phyloP scores from a whole-genome alignment of 2,888 invertebrate genomes.

The Tanypteryx hageni region DNA sequence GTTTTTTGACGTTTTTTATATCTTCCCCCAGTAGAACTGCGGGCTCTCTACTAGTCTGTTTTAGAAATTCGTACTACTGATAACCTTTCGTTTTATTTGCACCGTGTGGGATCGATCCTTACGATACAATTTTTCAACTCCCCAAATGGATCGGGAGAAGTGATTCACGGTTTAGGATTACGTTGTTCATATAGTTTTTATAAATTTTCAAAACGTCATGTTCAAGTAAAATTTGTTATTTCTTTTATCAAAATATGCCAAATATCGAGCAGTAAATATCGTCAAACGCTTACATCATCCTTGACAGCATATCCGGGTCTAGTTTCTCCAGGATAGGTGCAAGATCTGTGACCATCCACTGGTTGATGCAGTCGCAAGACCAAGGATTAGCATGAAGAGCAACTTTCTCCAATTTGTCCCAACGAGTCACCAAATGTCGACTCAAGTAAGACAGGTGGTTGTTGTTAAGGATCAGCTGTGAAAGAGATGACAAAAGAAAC shows the following conservation, averaged over 20 bases:
- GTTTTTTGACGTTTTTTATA: too few species aligned
- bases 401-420: conserved; percentile 83
- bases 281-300: neutral
- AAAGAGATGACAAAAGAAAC: conserved; percentile 66
- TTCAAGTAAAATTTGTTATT: neutral
- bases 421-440: conserved; percentile 86
- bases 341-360: conserved; percentile 85
- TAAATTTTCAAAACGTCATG: neutral
- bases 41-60: too few species aligned
- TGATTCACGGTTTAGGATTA: neutral
- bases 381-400: conserved; percentile 86
- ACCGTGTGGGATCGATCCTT: too few species aligned
- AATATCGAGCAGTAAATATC: neutral
- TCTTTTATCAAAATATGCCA: too few species aligned
- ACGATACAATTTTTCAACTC: too few species aligned
- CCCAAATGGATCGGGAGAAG: neutral
- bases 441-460: conserved; percentile 85
- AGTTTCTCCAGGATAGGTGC: conserved; percentile 77
- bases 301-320: conserved; percentile 72
- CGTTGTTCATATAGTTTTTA: neutral
- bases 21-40: too few species aligned
- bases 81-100: too few species aligned
- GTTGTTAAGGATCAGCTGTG: conserved; percentile 83
- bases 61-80: too few species aligned
- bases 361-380: conserved; percentile 80